Percentiles rank a stretch among this genome's conserved stretches.
These are phyloP conservation scores for Brenthis ino DNA, from an alignment of 2,888 invertebrate genomes.

Conservation along the genomic window DNA sequence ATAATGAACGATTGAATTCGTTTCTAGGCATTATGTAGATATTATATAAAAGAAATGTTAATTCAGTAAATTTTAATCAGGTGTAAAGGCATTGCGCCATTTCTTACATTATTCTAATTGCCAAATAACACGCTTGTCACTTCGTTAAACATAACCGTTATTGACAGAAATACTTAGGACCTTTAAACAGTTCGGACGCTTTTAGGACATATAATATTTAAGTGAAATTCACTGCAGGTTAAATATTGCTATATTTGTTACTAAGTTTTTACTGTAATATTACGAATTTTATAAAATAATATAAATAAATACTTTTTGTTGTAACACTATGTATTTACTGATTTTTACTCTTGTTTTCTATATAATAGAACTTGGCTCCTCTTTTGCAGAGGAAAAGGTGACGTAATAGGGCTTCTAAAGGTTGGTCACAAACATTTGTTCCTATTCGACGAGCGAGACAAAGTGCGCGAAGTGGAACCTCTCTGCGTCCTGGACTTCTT, in stretches of 20 bases:
- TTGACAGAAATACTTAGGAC: constrained; percentile 2
- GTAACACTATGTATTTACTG: not conserved
- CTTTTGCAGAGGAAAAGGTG: constrained; percentile 83
- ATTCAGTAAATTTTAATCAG: not conserved
- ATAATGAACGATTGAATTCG: too few species aligned
- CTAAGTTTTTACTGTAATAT: not conserved
- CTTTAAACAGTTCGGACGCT: constrained; percentile 7
- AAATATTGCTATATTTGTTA: not conserved
- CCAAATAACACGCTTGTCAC: constrained; percentile 24
- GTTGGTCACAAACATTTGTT: constrained; percentile 95
- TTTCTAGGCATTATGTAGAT: too few species aligned
- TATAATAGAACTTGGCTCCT: not conserved
- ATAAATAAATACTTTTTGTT: not conserved
- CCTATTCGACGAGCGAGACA: constrained; percentile 87
- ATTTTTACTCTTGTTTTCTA: not conserved
- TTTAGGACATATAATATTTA: not conserved
- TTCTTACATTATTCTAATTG: constrained; percentile 31
- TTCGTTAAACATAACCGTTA: constrained; percentile 11
- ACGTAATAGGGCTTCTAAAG: constrained; percentile 92
- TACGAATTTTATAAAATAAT: too few species aligned
- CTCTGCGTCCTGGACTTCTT: constrained; percentile 97
- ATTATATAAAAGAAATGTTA: too few species aligned
- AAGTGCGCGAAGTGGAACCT: constrained; percentile 89
- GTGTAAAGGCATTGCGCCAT: constrained; percentile 31
- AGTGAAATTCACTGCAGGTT: not conserved